These are phyloP conservation scores for Choristoneura rosaceana DNA, from an alignment of 2,888 invertebrate species.

Conservation along the genomic window DNA sequence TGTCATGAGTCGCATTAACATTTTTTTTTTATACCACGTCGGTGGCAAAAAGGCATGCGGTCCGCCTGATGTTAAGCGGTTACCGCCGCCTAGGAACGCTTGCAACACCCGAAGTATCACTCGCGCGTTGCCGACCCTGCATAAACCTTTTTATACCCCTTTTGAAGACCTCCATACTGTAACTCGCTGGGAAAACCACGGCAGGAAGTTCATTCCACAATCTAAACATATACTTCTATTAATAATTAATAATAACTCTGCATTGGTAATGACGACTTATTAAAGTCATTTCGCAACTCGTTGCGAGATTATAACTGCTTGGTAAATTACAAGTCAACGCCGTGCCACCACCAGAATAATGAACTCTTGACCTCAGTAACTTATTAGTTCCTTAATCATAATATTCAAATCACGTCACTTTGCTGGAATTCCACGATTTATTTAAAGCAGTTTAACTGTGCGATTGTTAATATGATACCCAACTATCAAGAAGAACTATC, in stretches of 20 bases:
- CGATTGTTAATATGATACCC: neutral
- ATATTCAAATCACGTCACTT: neutral
- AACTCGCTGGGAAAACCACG: too few relatives aligned
- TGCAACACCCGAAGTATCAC: too few relatives aligned
- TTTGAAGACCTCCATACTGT: too few relatives aligned
- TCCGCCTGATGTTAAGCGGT: too few relatives aligned
- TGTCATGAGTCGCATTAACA: too few relatives aligned
- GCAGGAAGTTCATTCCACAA: too few relatives aligned
- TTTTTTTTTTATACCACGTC: too few relatives aligned
- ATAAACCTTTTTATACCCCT: too few relatives aligned
- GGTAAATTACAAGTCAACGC: conserved; percentile 1
- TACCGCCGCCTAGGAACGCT: too few relatives aligned
- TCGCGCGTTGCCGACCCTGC: too few relatives aligned
- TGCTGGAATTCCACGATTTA: neutral
- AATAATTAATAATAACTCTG: neutral
- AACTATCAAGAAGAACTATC: conserved; percentile 1
- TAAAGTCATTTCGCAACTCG: neutral
- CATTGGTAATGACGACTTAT: neutral
- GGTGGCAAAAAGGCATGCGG: too few relatives aligned
- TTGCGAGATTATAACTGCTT: neutral
- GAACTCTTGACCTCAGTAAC: neutral
- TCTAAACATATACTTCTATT: too few relatives aligned
- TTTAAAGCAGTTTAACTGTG: neutral
- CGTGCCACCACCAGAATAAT: conserved; percentile 5
- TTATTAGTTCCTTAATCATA: conserved; percentile 8